Evolutionary conservation across 2,113 vertebrate species (phyloP), one percentile per base, ranked within the genome.

Genomic region (Epinephelus fuscoguttatus): DNA sequence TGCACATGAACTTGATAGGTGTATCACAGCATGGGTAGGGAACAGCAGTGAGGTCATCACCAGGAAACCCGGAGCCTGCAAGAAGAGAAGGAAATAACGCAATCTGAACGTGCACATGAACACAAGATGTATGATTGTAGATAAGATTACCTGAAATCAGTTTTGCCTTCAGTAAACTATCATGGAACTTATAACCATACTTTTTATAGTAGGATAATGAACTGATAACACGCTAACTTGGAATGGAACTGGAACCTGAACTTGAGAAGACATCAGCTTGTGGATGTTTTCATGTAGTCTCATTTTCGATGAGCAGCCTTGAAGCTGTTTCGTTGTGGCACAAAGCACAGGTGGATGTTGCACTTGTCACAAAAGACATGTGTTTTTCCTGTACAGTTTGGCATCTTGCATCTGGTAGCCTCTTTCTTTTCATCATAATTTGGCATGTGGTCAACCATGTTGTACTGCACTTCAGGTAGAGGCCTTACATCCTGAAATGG

Each of bases 381-480:
- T n/a, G 60, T 73, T 23, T 73, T 81, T 66, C 70, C 70, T 64
- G 50, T 37, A 56, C 79, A 74, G 60, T 74, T 10, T 56, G 27
- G 68, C 13, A 47, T 63, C 33, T 17, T 73, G 75, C 60, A 69
- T 69, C 66, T 71, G 75, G 69, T 53, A 23, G 42, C 47, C 78
- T 84, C 33, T 66, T 60, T 74, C 45, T 62, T 75, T 75, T 62
- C 59, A 52, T 74, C 56, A 62, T 61, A 62, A 62, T 75, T 75
- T 67, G 79, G 67, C 37, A 49, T 80, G 81, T 90, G 77, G 79
- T 89, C 85, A 79, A 79, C 30, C 80, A 87, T 64, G 61, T 86
- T 82, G 88, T 91, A 91, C 93, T 93, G 93, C 91, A 94, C 40
- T 66, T 66, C n/a, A 71, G 33, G 33, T 71, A 56, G 52, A 42